Percentiles rank a stretch among this genome's conserved stretches.
These are phyloP conservation scores for Campoplex capitator DNA, from an alignment of 2,888 invertebrate species.

Conservation along the genomic window DNA sequence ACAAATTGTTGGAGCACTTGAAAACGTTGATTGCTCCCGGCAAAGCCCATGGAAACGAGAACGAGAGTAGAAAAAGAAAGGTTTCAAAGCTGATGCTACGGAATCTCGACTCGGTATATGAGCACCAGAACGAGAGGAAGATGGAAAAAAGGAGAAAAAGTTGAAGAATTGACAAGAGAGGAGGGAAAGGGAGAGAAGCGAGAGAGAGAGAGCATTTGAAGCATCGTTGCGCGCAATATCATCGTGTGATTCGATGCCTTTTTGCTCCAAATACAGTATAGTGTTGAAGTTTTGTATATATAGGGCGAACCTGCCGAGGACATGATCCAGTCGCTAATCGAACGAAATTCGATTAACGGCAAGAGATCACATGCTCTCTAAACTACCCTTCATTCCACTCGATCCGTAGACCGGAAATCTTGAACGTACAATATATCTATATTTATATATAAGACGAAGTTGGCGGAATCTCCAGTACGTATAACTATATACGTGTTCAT, in stretches of 20 bases:
- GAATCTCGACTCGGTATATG: constrained; percentile 36
- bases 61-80: constrained; percentile 38
- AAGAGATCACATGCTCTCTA: constrained; percentile 55
- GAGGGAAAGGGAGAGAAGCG: neutral
- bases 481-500: constrained; percentile 7
- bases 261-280: constrained; percentile 38
- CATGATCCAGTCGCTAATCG: constrained; percentile 51
- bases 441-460: constrained; percentile 8
- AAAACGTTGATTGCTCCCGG: constrained; percentile 60
- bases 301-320: constrained; percentile 20
- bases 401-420: neutral
- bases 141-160: neutral
- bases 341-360: constrained; percentile 63
- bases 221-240: constrained; percentile 39
- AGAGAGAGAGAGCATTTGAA: neutral
- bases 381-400: constrained; percentile 25
- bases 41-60: constrained; percentile 49
- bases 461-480: neutral
- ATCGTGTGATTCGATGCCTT: constrained; percentile 27
- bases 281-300: constrained; percentile 11
- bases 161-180: neutral
- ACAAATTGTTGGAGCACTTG: constrained; percentile 59
- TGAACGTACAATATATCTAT: neutral
- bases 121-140: constrained; percentile 10
- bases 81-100: constrained; percentile 25